Base-by-base conservation (phyloP, 2,888 invertebrate species). In the Oligia latruncula region DNA sequence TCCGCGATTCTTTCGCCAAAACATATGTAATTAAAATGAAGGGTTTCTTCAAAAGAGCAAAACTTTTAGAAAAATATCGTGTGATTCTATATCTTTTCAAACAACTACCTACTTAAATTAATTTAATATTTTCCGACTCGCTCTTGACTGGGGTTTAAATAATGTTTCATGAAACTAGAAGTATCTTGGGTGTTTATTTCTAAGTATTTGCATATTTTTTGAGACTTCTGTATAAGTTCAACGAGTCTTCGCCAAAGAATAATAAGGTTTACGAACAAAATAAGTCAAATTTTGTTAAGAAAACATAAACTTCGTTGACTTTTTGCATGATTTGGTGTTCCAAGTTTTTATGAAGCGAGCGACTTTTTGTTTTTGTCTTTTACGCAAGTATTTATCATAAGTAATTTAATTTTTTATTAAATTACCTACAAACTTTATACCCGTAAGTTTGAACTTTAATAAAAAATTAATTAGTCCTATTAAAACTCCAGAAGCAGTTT, bases 131-230 rank as follows among this genome's bases (percentile, higher is more conserved):
- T 20, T 17, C 17, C 4, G 17, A 70, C n/a, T 70, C 29, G 1
- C 23, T 43, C 62, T n/a, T 62, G 23, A 6, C 67, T 35, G 8
- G 0, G 15, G 58, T 62, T 66, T 13, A 62, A 74, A 78, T 49
- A 17, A 58, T 35, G 4, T 49, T 78, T 35, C 4, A 1, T 29
- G 55, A 71, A 68, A 74, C 71, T 46, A 74, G 3, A 40, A 67
- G 46, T 58, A 66, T 67, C 60, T 55, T 1, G 17, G 3, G 52
- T 52, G 70, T 62, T 72, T 65, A 70, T 55, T 55, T 67, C 13
- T 20, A 67, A 74, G 43, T 72, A 79, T 74, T 79, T 60, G 58
- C 70, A 79, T 74, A 74, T 71, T 82, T 74, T 66, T 64, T 40
- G 1, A 60, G 40, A 35, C n/a, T 77, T 72, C 58, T 52, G 17